Conservation (phyloP, 2,113 vertebrate species). For the Rhea americana region DNA sequence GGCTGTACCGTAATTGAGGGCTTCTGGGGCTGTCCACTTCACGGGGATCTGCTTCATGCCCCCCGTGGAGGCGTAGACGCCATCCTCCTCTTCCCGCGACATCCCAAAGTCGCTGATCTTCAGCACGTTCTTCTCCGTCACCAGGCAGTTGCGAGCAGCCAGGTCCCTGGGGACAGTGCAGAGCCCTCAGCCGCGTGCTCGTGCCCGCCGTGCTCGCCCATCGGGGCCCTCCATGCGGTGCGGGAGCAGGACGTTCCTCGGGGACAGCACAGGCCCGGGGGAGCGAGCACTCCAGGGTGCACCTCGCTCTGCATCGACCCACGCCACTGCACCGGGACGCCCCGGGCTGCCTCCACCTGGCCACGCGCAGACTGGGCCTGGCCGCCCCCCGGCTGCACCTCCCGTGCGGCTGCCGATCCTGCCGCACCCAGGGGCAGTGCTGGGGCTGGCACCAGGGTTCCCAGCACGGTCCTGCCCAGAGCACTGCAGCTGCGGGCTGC, state of each 20-base stretch:
- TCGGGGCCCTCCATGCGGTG: not conserved
- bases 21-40: slow-evolving; percentile 97
- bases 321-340: not conserved
- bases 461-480: not conserved
- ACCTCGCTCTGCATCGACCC: accelerated
- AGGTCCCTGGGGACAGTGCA: slow-evolving; percentile 80
- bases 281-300: accelerated
- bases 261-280: accelerated
- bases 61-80: slow-evolving; percentile 87
- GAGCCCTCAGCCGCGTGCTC: accelerated
- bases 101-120: slow-evolving; percentile 99
- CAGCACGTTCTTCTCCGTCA: slow-evolving; percentile 85
- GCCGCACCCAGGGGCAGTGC: too few species aligned
- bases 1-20: slow-evolving; percentile 89
- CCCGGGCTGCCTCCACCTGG: too few species aligned
- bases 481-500: too few species aligned
- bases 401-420: accelerated
- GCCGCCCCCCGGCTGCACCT: too few species aligned
- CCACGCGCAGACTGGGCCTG: too few species aligned
- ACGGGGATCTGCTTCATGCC: slow-evolving; percentile 93
- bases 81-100: slow-evolving; percentile 92
- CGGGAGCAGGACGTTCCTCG: not conserved
- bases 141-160: slow-evolving; percentile 95
- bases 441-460: not conserved
- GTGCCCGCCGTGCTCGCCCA: not conserved